phyloP scores from a whole-genome alignment of 1,140 invertebrate genomes.

The Saccostrea echinata region DNA sequence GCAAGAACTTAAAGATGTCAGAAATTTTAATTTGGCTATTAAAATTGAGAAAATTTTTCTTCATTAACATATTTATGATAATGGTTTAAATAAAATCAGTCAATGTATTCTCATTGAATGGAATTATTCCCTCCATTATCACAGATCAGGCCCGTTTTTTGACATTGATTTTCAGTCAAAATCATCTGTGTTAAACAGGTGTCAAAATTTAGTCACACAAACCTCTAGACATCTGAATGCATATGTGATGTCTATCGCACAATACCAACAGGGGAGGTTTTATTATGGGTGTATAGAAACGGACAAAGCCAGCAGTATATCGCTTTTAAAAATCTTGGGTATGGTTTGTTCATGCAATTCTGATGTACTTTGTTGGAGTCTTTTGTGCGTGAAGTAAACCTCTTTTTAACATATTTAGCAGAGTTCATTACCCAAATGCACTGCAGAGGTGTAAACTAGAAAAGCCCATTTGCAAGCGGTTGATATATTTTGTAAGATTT shows the following conservation, averaged over 20 bases:
- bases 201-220: constrained; percentile 35
- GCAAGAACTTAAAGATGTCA: too few relatives aligned
- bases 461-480: not conserved
- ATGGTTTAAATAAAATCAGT: too few relatives aligned
- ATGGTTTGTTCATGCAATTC: not conserved
- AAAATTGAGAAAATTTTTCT: too few relatives aligned
- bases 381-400: not conserved
- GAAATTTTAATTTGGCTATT: too few relatives aligned
- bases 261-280: not conserved
- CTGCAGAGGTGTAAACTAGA: not conserved
- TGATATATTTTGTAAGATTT: not conserved
- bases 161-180: constrained; percentile 14
- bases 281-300: not conserved
- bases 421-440: not conserved
- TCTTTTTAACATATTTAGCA: not conserved
- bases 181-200: constrained; percentile 6
- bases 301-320: constrained; percentile 3
- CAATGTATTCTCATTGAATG: not conserved
- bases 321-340: constrained; percentile 8
- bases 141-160: constrained; percentile 4
- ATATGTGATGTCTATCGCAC: constrained; percentile 15
- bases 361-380: constrained; percentile 9
- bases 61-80: too few relatives aligned
- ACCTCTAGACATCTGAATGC: not conserved
- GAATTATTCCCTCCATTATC: not conserved